Base-by-base conservation (phyloP, 2,888 invertebrate genomes). In the Magallana nippona region DNA sequence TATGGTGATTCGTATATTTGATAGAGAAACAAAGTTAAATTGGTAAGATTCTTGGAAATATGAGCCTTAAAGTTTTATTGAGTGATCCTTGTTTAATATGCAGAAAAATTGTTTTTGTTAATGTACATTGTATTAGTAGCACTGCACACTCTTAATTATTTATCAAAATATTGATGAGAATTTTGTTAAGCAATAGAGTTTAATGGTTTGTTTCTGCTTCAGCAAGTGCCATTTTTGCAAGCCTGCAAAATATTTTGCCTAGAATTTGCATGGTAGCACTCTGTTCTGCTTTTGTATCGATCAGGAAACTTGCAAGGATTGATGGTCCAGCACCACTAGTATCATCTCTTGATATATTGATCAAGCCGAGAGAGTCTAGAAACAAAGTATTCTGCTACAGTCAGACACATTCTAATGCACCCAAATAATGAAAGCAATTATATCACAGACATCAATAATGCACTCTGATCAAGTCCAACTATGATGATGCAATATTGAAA, bases 371-470 rank as follows among this genome's bases (percentile, higher is more conserved):
- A 60, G 15, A n/a, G 60, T 60, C 60, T 13, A n/a, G n/a, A 27
- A 71, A 27, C 71, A 71, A 71, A 71, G 71, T 13, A 32, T 27
- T 71, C 32, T 15, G 71, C 71, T 71, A 17, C 71, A 71, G 71
- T 15, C 71, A 32, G 71, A 71, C 71, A 71, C 71, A 71, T 71
- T 71, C 22, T 27, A 22, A 71, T 71, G 71, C 71, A 71, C 27
- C 32, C 13, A 71, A 71, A 71, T 32, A 71, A 71, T 71, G 71
- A 71, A 27, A 71, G 71, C 71, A 71, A 71, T 71, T 71, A 71
- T 71, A 71, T 71, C 27, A 27, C 71, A 71, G 27, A 71, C 71
- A 71, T 71, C 71, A 71, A 71, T 71, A 71, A 27, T 71, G 27
- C 71, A 71, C 27, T 1, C n/a, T 27, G 71, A 71, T 71, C 22